These are phyloP conservation scores for Digitonthophagus gazella DNA, from an alignment of 2,888 invertebrate genomes.

Conservation along the genomic window DNA sequence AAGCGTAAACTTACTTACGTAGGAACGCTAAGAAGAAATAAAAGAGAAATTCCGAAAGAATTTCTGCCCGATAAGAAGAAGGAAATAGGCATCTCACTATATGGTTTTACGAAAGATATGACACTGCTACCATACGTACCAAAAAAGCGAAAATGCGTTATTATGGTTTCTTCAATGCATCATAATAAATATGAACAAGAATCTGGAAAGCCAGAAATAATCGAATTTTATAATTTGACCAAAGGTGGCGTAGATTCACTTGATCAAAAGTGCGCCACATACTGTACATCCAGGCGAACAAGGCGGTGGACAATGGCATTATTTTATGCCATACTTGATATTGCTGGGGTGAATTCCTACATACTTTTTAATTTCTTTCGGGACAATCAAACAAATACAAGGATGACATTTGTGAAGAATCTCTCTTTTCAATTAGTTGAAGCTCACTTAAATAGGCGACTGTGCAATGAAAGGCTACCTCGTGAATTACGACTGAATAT, in stretches of 20 bases:
- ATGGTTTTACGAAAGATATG: slow-evolving; percentile 35
- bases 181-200: slow-evolving; percentile 15
- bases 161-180: slow-evolving; percentile 35
- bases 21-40: slow-evolving; percentile 39
- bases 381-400: no score
- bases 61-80: slow-evolving; percentile 1
- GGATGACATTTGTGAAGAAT: no score
- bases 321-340: no score
- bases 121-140: slow-evolving; percentile 36
- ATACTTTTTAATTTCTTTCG: no score
- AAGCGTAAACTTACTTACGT: slow-evolving; percentile 30
- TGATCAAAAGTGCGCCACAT: no score
- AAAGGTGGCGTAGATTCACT: not conserved
- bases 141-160: slow-evolving; percentile 33
- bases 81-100: slow-evolving; percentile 20
- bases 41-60: slow-evolving; percentile 22
- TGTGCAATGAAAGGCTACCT: no score
- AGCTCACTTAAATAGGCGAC: no score
- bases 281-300: no score
- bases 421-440: no score
- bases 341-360: no score
- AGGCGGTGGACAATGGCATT: no score
- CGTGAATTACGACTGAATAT: no score
- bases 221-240: slow-evolving; percentile 1
- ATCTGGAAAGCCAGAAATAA: slow-evolving; percentile 21